phyloP scores from a whole-genome alignment of 2,888 invertebrate genomes.

The Helleia helle region DNA sequence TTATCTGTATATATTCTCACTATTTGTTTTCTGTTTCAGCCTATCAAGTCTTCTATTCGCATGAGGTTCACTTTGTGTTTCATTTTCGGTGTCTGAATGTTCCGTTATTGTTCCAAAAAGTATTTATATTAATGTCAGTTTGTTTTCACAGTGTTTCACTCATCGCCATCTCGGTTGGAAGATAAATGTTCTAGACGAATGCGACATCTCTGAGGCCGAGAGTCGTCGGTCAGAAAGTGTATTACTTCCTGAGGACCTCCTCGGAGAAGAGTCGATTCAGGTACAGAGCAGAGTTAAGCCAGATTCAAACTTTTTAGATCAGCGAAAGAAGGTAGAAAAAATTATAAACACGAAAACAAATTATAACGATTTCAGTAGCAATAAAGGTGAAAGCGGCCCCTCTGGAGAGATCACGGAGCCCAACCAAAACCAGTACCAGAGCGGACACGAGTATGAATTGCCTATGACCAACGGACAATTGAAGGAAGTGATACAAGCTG shows the following conservation, averaged over 20 bases:
- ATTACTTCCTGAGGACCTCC: conserved; percentile 45
- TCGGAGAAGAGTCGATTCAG: conserved; percentile 74
- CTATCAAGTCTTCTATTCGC: conserved; percentile 63
- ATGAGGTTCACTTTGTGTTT: conserved; percentile 47
- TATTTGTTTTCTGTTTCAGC: conserved; percentile 72
- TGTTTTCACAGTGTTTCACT: conserved; percentile 83
- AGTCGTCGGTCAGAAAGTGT: conserved; percentile 59
- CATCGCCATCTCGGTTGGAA: conserved; percentile 97
- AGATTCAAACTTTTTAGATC: conserved; percentile 69
- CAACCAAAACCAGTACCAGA: conserved; percentile 32
- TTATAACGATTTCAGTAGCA: conserved; percentile 69
- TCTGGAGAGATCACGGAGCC: conserved; percentile 33
- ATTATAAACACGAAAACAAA: conserved; percentile 62
- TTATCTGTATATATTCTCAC: conserved; percentile 53
- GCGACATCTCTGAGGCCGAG: conserved; percentile 76
- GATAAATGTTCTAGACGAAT: conserved; percentile 90
- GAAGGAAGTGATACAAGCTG: conserved; percentile 57
- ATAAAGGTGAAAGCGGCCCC: conserved; percentile 38
- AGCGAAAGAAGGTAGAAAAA: conserved; percentile 53
- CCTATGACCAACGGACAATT: conserved; percentile 57
- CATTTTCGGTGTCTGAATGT: conserved; percentile 36
- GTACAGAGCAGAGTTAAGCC: conserved; percentile 78
- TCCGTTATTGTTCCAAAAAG: not conserved
- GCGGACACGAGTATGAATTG: conserved; percentile 55
- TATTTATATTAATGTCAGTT: conserved; percentile 26